These are phyloP conservation scores for Bombus pyrosoma DNA, from an alignment of 1,140 invertebrate species.

Conservation along the genomic window DNA sequence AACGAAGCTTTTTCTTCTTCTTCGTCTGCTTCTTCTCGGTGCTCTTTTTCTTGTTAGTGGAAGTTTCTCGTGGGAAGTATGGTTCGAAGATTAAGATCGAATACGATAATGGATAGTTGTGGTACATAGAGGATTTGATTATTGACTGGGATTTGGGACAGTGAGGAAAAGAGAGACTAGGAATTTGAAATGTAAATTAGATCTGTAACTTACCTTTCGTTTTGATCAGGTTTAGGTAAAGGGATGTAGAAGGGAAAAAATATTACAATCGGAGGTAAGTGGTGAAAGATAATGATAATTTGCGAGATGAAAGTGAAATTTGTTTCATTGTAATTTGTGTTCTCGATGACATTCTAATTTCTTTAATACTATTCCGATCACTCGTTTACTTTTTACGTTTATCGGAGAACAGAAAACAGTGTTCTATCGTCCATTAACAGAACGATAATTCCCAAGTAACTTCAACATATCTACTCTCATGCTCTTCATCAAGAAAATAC, in stretches of 20 bases:
- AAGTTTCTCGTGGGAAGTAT: conserved; percentile 12
- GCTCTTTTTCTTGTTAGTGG: background rate
- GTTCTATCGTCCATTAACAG: background rate
- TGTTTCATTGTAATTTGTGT: background rate
- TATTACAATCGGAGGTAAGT: too few relatives aligned
- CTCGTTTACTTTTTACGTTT: background rate
- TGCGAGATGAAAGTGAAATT: background rate
- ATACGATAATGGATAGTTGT: background rate
- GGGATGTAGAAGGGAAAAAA: too few relatives aligned
- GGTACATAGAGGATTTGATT: background rate
- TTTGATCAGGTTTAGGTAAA: too few relatives aligned
- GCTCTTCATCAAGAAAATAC: background rate
- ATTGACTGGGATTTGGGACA: background rate
- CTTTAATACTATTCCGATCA: background rate
- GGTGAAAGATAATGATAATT: too few relatives aligned
- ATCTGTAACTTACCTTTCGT: background rate
- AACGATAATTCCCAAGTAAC: background rate
- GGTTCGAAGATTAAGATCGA: background rate
- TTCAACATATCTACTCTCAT: background rate
- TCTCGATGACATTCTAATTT: background rate
- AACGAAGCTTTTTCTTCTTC: background rate
- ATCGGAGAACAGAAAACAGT: background rate
- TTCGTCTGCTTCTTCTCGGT: background rate
- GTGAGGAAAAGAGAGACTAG: background rate
- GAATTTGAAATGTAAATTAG: background rate